Evolutionary conservation across 2,113 vertebrate genomes (phyloP).

Genomic region (Ameiurus melas): DNA sequence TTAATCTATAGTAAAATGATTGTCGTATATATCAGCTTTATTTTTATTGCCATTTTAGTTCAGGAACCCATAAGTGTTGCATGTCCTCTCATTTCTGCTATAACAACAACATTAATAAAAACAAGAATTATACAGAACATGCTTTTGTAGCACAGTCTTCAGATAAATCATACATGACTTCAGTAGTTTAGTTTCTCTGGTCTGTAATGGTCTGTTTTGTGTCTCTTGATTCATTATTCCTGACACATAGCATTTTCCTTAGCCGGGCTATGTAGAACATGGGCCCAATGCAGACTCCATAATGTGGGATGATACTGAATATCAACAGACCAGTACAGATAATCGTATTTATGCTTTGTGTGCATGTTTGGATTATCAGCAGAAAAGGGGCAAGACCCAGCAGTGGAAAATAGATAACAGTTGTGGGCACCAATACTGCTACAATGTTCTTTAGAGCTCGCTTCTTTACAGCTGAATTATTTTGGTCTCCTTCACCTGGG

Average conservation of each 20-base stretch:
- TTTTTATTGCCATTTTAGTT: no score
- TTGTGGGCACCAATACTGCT: constrained; percentile 53
- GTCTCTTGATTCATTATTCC: no score
- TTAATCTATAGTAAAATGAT: not conserved
- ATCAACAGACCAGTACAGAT: not conserved
- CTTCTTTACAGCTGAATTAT: constrained; percentile 53
- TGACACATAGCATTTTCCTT: no score
- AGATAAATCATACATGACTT: no score
- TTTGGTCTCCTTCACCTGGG: constrained; percentile 48
- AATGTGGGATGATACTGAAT: constrained; percentile 43
- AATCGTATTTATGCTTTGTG: rapidly evolving
- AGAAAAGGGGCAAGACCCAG: constrained; percentile 36
- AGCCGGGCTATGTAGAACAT: constrained; percentile 62
- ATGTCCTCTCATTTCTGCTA: not conserved
- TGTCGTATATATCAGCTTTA: no score
- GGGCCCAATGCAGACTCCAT: constrained; percentile 62
- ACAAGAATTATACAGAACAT: no score
- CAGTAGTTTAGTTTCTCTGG: no score
- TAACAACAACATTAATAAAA: no score
- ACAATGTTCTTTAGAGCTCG: constrained; percentile 58
- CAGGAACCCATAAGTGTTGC: no score
- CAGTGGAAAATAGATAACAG: constrained; percentile 55
- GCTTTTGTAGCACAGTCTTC: no score
- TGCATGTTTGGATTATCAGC: not conserved
- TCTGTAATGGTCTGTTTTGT: no score